phyloP scores from a whole-genome alignment of 2,113 vertebrate genomes.

The Pandion haliaetus region DNA sequence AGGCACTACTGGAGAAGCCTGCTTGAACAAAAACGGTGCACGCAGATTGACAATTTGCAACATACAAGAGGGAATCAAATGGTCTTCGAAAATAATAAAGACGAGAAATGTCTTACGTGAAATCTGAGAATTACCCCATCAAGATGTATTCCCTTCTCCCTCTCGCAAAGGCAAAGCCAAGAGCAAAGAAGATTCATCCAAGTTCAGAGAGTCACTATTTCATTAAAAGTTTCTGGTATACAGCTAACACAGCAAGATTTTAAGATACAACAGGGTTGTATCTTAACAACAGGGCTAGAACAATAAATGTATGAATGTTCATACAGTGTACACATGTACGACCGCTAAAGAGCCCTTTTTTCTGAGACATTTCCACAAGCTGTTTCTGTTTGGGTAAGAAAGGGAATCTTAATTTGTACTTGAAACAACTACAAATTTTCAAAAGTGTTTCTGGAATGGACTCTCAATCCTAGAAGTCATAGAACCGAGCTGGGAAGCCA shows the following conservation, averaged over 20 bases:
- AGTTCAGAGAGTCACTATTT: not conserved
- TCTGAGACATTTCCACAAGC: not conserved
- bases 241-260: not conserved
- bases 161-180: not conserved
- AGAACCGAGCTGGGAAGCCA: not conserved
- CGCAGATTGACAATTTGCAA: not conserved
- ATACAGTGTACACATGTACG: rapidly evolving
- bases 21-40: not conserved
- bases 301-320: not conserved
- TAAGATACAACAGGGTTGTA: not conserved
- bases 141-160: not conserved
- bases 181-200: not conserved
- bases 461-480: not conserved
- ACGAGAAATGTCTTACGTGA: not conserved
- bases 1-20: not conserved
- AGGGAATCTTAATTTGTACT: not conserved
- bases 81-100: not conserved
- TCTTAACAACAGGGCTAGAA: not conserved
- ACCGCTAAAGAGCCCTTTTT: not conserved
- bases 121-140: not conserved
- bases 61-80: not conserved
- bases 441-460: not conserved
- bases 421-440: not conserved
- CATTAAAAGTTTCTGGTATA: not conserved
- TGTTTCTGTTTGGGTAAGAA: not conserved